A percentile compares a stretch with the other conserved stretches of the same genome.
Evolutionary conservation across 2,888 invertebrate genomes (phyloP).

Genomic region (Chrysolina americana): DNA sequence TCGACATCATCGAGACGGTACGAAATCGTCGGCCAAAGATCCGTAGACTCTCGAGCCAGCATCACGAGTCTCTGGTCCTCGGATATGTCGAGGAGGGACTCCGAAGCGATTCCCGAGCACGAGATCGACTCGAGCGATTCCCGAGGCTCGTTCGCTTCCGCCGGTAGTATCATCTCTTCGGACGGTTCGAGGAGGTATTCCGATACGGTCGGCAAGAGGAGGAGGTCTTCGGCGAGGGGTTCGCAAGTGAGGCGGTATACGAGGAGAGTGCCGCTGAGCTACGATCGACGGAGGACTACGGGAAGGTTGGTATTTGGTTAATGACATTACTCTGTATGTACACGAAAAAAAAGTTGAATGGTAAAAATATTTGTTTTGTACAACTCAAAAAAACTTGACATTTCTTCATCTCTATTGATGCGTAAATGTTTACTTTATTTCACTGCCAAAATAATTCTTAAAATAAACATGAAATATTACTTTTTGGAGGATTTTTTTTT

Average conservation of each 20-base stretch:
- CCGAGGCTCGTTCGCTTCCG: slow-evolving; percentile 66
- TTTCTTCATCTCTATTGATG: too few species aligned
- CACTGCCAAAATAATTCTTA: too few species aligned
- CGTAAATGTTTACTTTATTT: too few species aligned
- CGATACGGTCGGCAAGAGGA: slow-evolving; percentile 61
- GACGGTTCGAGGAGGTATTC: slow-evolving; percentile 64
- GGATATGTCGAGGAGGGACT: slow-evolving; percentile 61
- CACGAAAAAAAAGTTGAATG: too few species aligned
- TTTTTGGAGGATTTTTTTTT: too few species aligned
- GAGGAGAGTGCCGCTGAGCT: slow-evolving; percentile 72
- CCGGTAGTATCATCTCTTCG: slow-evolving; percentile 61
- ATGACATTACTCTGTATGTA: not conserved
- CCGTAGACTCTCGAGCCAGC: slow-evolving; percentile 68
- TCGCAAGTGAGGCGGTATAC: slow-evolving; percentile 69
- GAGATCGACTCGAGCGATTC: slow-evolving; percentile 61
- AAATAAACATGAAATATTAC: too few species aligned
- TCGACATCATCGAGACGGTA: slow-evolving; percentile 67
- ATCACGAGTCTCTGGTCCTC: slow-evolving; percentile 67
- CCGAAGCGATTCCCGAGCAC: slow-evolving; percentile 69
- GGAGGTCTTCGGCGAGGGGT: slow-evolving; percentile 64
- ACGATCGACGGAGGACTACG: slow-evolving; percentile 75
- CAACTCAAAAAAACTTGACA: too few species aligned
- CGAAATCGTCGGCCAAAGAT: slow-evolving; percentile 67
- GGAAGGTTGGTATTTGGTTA: slow-evolving; percentile 72
- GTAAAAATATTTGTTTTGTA: too few species aligned